Base-by-base conservation (phyloP, 2,113 vertebrate genomes). In the Otocyon megalotis region DNA sequence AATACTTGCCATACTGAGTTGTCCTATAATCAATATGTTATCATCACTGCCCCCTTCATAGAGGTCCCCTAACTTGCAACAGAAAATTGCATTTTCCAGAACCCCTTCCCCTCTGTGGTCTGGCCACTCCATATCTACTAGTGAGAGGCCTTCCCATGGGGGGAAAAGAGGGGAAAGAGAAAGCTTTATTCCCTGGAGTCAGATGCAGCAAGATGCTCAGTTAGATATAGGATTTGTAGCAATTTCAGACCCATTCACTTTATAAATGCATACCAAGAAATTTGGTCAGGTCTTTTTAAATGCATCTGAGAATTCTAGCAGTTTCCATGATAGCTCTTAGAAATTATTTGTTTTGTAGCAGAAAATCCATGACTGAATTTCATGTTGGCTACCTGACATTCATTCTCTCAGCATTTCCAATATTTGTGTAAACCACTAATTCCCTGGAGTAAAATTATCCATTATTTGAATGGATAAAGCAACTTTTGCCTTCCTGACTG, bases 351-450 rank as follows among this genome's bases (percentile, higher is more conserved):
- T 37, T 87, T 86, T 87, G 13, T 65, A 72, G 54, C 35, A 50
- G 74, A 76, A 96, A 56, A 71, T 35, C 37, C 81, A 17, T 76
- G 8, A 22, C 71, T 69, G 26, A 50, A 77, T 96, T 62, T 95
- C 32, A 10, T 28, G 48, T 74, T 90, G 54, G 22, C 12, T 65
- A 35, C 35, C 62, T 95, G 53, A 71, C 35, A 43, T 86, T 84
- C 54, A 48, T 92, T 63, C 19, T 67, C 17, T 82, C 15, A 30
- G 37, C 62, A 58, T 92, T 77, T 71, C 43, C 48, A 88, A 43
- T 82, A 86, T 95, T 82, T 95, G 63, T 43, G 43, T 17, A 93
- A 90, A 74, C 20, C 17, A n/a, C 56, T 43, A 90, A 86, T 76
- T 97, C 19, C 28, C 11, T 69, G 10, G 63, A 80, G 15, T 81